Base-by-base conservation (phyloP, 1,140 invertebrate species). In the Bombus pascuorum region DNA sequence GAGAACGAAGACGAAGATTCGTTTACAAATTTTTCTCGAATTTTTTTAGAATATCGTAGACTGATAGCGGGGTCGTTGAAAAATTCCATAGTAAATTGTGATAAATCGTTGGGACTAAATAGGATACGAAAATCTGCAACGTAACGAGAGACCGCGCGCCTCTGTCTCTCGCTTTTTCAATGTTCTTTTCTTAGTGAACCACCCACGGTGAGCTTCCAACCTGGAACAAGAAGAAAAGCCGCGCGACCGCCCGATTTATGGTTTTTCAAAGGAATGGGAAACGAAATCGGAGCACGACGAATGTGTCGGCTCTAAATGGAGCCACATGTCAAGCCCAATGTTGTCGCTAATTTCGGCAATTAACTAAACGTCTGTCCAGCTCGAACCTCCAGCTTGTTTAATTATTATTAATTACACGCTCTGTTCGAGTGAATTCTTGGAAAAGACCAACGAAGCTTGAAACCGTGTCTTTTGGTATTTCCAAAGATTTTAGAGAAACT, bases 331-430 rank as follows among this genome's bases (percentile, higher is more conserved):
- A 72, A 57, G 53, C 39, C 39, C 73, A 80, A 73, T 86, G 86
- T 89, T 88, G 87, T 90, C 89, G 91, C 91, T 93, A 93, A 93
- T 93, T 91, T 86, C 75, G 86, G 83, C 90, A 92, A 93, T 93
- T 93, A 92, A 91, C 78, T 75, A 74, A 87, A 86, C 86, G 90
- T 83, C 47, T 53, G 28, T 81, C 70, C 37, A 34, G 2, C n/a
- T 22, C 32, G 6, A 1, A 42, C n/a, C 8, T 32, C 8, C 34
- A 9, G 4, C 44, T 5, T 34, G 68, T 80, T 47, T 62, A 77
- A 68, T 77, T 39, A 8, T 77, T 77, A 82, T 82, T 74, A 44
- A 73, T 73, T 28, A 12, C 6, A 15, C 6, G 6, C 28, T 15
- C 28, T 18, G 12, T 12, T 34, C 39, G 10, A 3, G n/a, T 6